Conservation (phyloP, 2,113 vertebrate genomes). For the Rhinogobius similis region DNA sequence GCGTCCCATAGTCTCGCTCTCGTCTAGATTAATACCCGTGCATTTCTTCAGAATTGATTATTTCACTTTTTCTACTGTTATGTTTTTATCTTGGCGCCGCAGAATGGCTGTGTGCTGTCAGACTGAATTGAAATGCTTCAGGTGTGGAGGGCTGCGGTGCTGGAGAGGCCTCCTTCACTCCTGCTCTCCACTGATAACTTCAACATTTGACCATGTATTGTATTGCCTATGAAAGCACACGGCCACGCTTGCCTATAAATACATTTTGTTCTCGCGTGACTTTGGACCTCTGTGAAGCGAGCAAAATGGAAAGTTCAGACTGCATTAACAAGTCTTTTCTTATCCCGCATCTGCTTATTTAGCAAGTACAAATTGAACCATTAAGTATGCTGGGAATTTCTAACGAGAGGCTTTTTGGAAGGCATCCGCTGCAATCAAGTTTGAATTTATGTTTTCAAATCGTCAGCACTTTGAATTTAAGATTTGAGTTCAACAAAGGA, state of each 20-base stretch:
- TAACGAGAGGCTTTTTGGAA: constrained; percentile 30
- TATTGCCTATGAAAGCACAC: constrained; percentile 54
- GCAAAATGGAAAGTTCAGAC: constrained; percentile 19
- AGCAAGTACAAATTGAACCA: constrained; percentile 34
- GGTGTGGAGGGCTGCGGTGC: constrained; percentile 50
- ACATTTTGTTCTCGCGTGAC: constrained; percentile 25
- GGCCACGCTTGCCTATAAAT: constrained; percentile 32
- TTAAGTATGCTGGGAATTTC: constrained; percentile 29
- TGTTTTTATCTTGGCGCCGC: constrained; percentile 71
- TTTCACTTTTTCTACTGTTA: constrained; percentile 52
- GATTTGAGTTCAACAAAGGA: constrained; percentile 40
- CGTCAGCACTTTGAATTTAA: constrained; percentile 51
- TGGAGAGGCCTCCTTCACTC: constrained; percentile 57
- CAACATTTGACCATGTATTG: constrained; percentile 70
- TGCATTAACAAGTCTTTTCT: constrained; percentile 47
- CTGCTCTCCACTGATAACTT: constrained; percentile 79
- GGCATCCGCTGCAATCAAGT: constrained; percentile 27
- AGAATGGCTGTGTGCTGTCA: constrained; percentile 59
- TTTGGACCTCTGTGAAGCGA: constrained; percentile 19
- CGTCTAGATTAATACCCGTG: constrained; percentile 56
- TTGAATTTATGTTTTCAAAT: constrained; percentile 37
- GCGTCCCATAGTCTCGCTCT: constrained; percentile 34
- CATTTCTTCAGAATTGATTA: constrained; percentile 64
- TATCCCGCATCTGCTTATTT: constrained; percentile 56
- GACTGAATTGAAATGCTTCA: constrained; percentile 64